A percentile compares a stretch with the other conserved stretches of the same genome.
Conservation (phyloP, 2,797 vertebrate species). For the Nannoperca obscura region DNA sequence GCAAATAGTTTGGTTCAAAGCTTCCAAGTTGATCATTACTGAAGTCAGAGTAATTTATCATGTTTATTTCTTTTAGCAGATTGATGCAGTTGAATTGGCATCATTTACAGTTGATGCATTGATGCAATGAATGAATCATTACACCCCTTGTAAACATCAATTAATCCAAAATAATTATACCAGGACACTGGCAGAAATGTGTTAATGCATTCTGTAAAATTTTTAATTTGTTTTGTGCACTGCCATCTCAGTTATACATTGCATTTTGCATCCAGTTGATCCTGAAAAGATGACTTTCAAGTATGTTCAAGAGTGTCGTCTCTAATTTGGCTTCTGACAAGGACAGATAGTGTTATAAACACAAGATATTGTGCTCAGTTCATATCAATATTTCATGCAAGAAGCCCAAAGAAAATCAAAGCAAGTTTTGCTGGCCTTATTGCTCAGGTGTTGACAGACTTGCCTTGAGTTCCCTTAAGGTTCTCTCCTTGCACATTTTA, state of each 20-base stretch:
- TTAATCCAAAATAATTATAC: constrained; percentile 49
- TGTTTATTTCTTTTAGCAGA: constrained; percentile 46
- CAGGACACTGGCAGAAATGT: constrained; percentile 37
- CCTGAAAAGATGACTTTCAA: constrained; percentile 24
- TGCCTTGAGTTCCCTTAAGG: neutral
- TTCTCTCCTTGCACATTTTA: neutral
- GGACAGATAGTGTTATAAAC: constrained; percentile 2
- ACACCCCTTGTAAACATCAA: constrained; percentile 43
- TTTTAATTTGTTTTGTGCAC: constrained; percentile 48
- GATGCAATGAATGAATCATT: constrained; percentile 25
- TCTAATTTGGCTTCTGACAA: constrained; percentile 6
- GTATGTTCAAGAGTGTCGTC: neutral
- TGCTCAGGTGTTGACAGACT: constrained; percentile 26
- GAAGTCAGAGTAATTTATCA: constrained; percentile 18
- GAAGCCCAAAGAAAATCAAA: constrained; percentile 27
- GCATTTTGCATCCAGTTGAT: constrained; percentile 29
- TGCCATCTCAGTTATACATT: constrained; percentile 23
- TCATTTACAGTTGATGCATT: constrained; percentile 25
- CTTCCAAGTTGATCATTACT: constrained; percentile 13
- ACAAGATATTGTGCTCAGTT: neutral
- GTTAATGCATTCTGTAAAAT: constrained; percentile 45
- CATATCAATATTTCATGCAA: constrained; percentile 12
- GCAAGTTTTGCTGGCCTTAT: constrained; percentile 8
- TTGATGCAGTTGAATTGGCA: constrained; percentile 27
- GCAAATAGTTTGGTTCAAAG: constrained; percentile 7